Conservation (phyloP, 1,140 invertebrate species). For the Drosophila fuyamai region DNA sequence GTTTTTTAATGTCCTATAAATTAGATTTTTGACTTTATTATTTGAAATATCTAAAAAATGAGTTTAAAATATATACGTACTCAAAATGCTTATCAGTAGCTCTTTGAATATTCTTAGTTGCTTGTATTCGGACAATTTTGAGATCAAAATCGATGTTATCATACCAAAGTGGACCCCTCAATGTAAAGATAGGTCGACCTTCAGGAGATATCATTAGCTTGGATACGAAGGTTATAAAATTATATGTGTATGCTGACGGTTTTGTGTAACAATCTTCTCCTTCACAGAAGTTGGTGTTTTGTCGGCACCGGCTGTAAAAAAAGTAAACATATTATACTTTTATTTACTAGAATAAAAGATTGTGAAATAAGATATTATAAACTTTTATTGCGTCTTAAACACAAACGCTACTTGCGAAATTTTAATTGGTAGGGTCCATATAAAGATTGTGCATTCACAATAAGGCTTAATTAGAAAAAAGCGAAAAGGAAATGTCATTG, state of each 20-base stretch:
- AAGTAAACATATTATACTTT: background rate
- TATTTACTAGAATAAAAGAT: too few species aligned
- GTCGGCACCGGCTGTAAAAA: conserved; percentile 91
- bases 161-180: conserved; percentile 90
- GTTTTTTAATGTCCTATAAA: conserved; percentile 85
- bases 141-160: conserved; percentile 86
- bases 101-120: conserved; percentile 86
- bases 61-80: conserved; percentile 72
- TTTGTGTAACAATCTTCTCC: conserved; percentile 90
- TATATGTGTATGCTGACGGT: conserved; percentile 94
- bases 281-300: conserved; percentile 88
- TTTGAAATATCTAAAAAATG: background rate
- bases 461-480: too few species aligned
- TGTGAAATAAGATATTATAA: too few species aligned
- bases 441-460: too few species aligned
- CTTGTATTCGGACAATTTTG: conserved; percentile 80
- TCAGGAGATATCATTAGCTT: conserved; percentile 90
- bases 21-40: too few species aligned
- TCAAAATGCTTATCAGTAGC: conserved; percentile 90
- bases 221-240: conserved; percentile 95
- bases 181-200: conserved; percentile 91
- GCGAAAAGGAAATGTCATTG: too few species aligned
- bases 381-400: too few species aligned
- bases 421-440: too few species aligned
- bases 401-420: too few species aligned